Percentiles rank a stretch among this genome's conserved stretches.
Conservation (phyloP, 2,797 vertebrate genomes). For the Esox lucius region DNA sequence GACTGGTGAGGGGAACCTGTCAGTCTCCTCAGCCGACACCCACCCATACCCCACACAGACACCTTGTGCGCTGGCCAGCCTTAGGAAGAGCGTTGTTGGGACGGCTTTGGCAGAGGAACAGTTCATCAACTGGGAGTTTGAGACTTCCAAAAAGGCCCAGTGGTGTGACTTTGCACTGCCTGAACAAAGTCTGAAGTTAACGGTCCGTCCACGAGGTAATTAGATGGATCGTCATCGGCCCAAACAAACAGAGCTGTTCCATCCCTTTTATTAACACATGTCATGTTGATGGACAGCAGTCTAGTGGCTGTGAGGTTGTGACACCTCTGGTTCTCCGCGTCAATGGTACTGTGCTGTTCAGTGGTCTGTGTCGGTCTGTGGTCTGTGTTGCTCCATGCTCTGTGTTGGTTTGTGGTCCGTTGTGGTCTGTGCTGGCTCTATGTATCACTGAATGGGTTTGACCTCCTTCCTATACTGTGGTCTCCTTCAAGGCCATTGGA, state of each 20-base stretch:
- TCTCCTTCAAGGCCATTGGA: neutral
- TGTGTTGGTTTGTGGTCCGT: slow-evolving; percentile 36
- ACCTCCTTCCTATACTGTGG: slow-evolving; percentile 31
- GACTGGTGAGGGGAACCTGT: slow-evolving; percentile 65
- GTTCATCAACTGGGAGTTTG: slow-evolving; percentile 81
- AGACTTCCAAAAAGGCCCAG: slow-evolving; percentile 60
- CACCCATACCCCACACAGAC: no score
- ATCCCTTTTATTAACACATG: neutral
- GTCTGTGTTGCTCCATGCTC: slow-evolving; percentile 61
- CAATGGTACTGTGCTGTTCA: slow-evolving; percentile 11
- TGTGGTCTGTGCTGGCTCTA: slow-evolving; percentile 53
- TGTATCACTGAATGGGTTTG: slow-evolving; percentile 40
- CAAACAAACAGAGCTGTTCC: neutral
- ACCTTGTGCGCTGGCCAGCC: slow-evolving; percentile 41
- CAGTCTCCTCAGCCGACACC: slow-evolving; percentile 39
- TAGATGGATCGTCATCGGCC: neutral
- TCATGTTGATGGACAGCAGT: neutral
- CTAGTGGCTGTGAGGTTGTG: neutral
- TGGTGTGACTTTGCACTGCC: slow-evolving; percentile 32
- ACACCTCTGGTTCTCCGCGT: neutral
- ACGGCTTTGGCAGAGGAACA: slow-evolving; percentile 63
- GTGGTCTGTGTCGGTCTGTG: slow-evolving; percentile 16
- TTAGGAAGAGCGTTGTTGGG: slow-evolving; percentile 49
- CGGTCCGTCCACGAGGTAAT: neutral
- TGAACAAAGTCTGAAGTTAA: neutral